Evolutionary conservation across 2,888 invertebrate species (phyloP), one percentile per base, ranked within the genome.

Genomic region (Cataglyphis albicans): DNA sequence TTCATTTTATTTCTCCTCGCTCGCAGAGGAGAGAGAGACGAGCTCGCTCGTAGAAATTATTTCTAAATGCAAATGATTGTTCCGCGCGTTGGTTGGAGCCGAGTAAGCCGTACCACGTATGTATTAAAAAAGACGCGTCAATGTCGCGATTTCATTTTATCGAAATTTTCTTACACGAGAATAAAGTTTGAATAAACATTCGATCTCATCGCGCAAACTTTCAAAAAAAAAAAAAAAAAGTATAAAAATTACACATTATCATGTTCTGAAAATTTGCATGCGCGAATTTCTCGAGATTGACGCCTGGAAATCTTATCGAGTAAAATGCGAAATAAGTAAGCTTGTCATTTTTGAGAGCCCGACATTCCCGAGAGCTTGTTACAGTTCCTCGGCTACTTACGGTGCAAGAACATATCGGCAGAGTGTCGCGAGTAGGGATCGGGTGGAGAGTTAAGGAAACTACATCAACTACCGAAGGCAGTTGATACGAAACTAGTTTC

Each of bases 401-500:
- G 32, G 81, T 83, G 85, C 86, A 90, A 86, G 87, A 82, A 86
- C 84, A 83, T 65, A 85, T 83, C 81, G 81, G 82, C 81, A 85
- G 55, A 7, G 61, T 18, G 18, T n/a, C 18, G 48, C 29, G 81
- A 84, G 84, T 82, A 76, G 72, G 83, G 12, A 21, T 32, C 21
- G 59, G 78, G 32, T 32, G 4, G 89, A 72, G 86, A 90, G 90
- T 89, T 90, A 90, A 90, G 90, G 90, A 90, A 89, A 88, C 88
- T 88, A 87, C 82, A 52, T 52, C 84, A 84, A 88, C 84, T 86
- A 85, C 88, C 52, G 89, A 90, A 89, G 88, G 90, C 89, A 90
- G 88, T 90, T 89, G 90, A 90, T 90, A 84, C 88, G 89, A 90
- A 92, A 92, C 93, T 92, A 93, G 92, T 93, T 93, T 92, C 91